These are phyloP conservation scores for Agapornis roseicollis DNA, from an alignment of 2,113 vertebrate genomes.

Conservation along the genomic window DNA sequence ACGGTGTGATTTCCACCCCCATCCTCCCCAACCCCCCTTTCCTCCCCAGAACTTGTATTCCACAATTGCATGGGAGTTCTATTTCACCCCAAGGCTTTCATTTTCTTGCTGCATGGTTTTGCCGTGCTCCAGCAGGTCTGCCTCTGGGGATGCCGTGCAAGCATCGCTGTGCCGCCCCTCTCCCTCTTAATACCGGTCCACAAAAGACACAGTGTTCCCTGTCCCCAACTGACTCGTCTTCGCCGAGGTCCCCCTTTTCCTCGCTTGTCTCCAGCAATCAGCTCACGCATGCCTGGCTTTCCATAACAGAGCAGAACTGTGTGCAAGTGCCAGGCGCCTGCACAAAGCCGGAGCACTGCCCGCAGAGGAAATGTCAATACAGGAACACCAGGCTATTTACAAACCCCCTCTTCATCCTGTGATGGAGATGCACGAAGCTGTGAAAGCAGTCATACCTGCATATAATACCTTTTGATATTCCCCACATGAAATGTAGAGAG, in stretches of 20 bases:
- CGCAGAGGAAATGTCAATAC: constrained; percentile 14
- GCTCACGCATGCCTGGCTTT: constrained; percentile 63
- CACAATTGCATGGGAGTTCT: not conserved
- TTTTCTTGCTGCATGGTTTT: not conserved
- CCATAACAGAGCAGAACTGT: constrained; percentile 41
- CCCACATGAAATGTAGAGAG: not conserved
- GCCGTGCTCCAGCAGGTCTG: not conserved
- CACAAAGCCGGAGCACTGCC: constrained; percentile 42
- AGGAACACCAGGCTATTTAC: not conserved
- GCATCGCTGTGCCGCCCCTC: not conserved
- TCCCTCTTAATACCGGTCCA: not conserved
- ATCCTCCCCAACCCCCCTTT: too few relatives aligned
- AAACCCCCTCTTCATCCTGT: not conserved
- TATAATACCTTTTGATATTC: not conserved
- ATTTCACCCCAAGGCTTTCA: constrained; percentile 8
- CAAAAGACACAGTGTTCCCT: constrained; percentile 58
- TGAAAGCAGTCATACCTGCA: not conserved
- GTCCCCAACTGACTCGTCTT: constrained; percentile 62
- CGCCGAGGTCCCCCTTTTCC: not conserved
- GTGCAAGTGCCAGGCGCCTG: constrained; percentile 6
- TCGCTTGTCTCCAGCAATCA: constrained; percentile 55
- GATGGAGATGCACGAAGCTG: not conserved
- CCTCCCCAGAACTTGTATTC: not conserved
- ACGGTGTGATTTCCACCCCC: fast-evolving
- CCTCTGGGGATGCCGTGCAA: not conserved